Base-by-base conservation (phyloP, 2,888 invertebrate species). In the Mythimna lalbum region DNA sequence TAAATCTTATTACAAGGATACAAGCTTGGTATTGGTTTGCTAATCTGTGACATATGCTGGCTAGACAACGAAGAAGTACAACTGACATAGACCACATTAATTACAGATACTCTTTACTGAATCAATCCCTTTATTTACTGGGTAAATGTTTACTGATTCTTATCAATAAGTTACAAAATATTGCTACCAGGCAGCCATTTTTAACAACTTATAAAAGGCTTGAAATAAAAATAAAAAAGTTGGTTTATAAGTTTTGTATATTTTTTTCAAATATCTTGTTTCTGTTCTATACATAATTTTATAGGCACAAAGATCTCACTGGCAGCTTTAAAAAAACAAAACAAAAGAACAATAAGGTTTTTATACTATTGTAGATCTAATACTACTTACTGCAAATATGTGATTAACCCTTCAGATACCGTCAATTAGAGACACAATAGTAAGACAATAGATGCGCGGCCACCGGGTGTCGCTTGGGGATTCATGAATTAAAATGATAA, bases 401-500 rank as follows among this genome's bases (percentile, higher is more conserved):
- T 86, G 80, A 89, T 92, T n/a, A n/a, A n/a, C n/a, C n/a, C n/a
- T n/a, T n/a, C n/a, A n/a, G n/a, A n/a, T n/a, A n/a, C n/a, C n/a
- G n/a, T n/a, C n/a, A n/a, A n/a, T n/a, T n/a, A n/a, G n/a, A n/a
- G n/a, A n/a, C n/a, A n/a, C n/a, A n/a, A n/a, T n/a, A n/a, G n/a
- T n/a, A n/a, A n/a, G n/a, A n/a, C n/a, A n/a, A n/a, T n/a, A n/a
- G n/a, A n/a, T n/a, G n/a, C n/a, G n/a, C n/a, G n/a, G n/a, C n/a
- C n/a, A n/a, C n/a, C n/a, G n/a, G n/a, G n/a, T n/a, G n/a, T n/a
- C n/a, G n/a, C n/a, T n/a, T n/a, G n/a, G n/a, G n/a, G n/a, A n/a
- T n/a, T n/a, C n/a, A n/a, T n/a, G n/a, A n/a, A n/a, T n/a, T 90
- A 88, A 87, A 88, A 91, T 92, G 91, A 90, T 93, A 93, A 93